A percentile compares a stretch with the other conserved stretches of the same genome.
These are phyloP conservation scores for Glaucidium brasilianum DNA, from an alignment of 2,113 vertebrate species.

Conservation along the genomic window DNA sequence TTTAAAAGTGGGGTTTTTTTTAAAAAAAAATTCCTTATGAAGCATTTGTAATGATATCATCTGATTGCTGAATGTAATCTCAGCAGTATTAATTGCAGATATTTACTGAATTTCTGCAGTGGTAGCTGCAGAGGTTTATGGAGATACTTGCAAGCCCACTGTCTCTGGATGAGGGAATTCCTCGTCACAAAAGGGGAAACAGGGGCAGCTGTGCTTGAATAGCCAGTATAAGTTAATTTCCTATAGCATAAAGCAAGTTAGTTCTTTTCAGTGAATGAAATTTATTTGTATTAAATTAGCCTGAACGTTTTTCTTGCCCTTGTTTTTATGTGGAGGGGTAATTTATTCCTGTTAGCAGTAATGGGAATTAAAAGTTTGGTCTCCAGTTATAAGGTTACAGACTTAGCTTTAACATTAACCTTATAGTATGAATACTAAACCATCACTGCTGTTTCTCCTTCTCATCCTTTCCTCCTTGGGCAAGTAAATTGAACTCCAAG, in stretches of 20 bases:
- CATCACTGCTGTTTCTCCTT: neutral
- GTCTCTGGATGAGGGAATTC: neutral
- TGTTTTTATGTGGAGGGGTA: neutral
- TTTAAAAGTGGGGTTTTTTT: neutral
- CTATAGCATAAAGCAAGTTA: neutral
- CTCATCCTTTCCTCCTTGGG: neutral
- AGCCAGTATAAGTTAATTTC: neutral
- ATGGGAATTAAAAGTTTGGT: neutral
- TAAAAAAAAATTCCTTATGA: neutral
- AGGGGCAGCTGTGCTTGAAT: neutral
- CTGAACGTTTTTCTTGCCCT: neutral
- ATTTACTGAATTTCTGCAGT: neutral
- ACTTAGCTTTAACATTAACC: neutral
- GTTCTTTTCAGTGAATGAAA: neutral
- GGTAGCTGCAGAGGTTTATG: neutral
- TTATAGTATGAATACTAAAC: neutral
- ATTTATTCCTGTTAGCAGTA: neutral
- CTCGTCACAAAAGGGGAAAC: neutral
- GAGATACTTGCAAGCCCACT: neutral
- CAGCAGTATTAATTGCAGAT: conserved; percentile 14
- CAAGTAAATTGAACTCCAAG: neutral
- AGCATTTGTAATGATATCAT: neutral
- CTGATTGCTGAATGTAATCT: neutral
- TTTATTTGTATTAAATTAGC: neutral
- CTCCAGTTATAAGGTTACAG: neutral